Conservation (phyloP, 2,888 invertebrate species). For the Nebria salina region DNA sequence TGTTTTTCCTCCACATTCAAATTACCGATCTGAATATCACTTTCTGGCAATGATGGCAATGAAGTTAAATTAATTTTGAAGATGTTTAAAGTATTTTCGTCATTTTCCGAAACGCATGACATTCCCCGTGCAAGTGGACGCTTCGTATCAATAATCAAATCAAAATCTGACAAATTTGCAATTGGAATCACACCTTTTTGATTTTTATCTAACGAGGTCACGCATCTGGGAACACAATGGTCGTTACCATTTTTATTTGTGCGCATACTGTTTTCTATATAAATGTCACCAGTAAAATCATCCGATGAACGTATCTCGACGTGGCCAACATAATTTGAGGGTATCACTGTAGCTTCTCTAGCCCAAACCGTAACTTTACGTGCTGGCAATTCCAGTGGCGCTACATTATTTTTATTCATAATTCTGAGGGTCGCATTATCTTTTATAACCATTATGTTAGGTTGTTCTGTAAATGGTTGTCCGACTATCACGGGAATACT, state of each 20-base stretch:
- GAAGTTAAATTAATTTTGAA: no score
- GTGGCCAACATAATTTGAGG: conserved; percentile 2
- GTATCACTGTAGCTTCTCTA: conserved; percentile 7
- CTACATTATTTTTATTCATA: conserved; percentile 8
- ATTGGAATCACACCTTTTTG: no score
- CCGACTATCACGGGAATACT: conserved; percentile 5
- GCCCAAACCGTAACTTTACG: conserved; percentile 3
- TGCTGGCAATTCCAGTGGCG: not conserved
- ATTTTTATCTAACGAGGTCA: no score
- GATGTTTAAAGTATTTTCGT: no score
- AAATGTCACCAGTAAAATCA: not conserved
- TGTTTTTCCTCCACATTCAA: no score
- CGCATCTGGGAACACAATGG: not conserved
- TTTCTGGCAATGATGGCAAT: no score
- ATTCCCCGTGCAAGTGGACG: no score
- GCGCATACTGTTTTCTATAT: not conserved
- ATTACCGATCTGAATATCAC: no score
- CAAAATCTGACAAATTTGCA: no score
- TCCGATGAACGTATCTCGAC: not conserved
- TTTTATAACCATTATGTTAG: conserved; percentile 21
- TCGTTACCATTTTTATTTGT: not conserved
- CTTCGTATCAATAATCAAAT: no score
- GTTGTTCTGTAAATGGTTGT: conserved; percentile 21
- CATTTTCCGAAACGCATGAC: no score
- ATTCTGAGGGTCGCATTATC: not conserved